These are phyloP conservation scores for Xestia c-nigrum DNA, from an alignment of 2,888 invertebrate genomes.

Conservation along the genomic window DNA sequence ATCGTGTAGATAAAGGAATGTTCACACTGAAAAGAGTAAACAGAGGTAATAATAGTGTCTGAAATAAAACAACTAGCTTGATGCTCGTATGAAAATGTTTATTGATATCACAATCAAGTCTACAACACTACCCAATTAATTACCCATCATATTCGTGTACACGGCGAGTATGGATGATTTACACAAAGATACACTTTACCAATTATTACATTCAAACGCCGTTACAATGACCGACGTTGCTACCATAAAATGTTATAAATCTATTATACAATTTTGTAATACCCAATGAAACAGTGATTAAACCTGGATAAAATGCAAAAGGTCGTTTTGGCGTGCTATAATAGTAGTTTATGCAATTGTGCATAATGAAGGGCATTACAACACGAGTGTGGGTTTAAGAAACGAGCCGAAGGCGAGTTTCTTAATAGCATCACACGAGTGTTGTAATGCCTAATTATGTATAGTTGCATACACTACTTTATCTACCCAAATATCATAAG, in stretches of 20 bases:
- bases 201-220: conserved; percentile 77
- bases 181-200: conserved; percentile 80
- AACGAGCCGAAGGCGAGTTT: too few relatives aligned
- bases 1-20: conserved; percentile 12
- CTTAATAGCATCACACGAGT: too few relatives aligned
- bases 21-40: conserved; percentile 8
- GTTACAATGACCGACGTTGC: conserved; percentile 68
- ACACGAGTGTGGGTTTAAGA: too few relatives aligned
- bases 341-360: too few relatives aligned
- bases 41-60: background rate
- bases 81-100: conserved; percentile 91
- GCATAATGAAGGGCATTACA: too few relatives aligned
- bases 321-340: conserved; percentile 82
- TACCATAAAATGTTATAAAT: conserved; percentile 73
- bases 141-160: conserved; percentile 85
- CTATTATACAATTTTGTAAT: conserved; percentile 71
- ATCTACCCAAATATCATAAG: too few relatives aligned
- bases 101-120: conserved; percentile 91
- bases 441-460: too few relatives aligned
- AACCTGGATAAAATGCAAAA: conserved; percentile 80
- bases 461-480: too few relatives aligned
- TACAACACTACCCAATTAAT: conserved; percentile 88
- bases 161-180: conserved; percentile 84
- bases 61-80: conserved; percentile 73
- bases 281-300: conserved; percentile 78